Evolutionary conservation across 1,140 invertebrate genomes (phyloP).

Genomic region (Heliconius hermathena): DNA sequence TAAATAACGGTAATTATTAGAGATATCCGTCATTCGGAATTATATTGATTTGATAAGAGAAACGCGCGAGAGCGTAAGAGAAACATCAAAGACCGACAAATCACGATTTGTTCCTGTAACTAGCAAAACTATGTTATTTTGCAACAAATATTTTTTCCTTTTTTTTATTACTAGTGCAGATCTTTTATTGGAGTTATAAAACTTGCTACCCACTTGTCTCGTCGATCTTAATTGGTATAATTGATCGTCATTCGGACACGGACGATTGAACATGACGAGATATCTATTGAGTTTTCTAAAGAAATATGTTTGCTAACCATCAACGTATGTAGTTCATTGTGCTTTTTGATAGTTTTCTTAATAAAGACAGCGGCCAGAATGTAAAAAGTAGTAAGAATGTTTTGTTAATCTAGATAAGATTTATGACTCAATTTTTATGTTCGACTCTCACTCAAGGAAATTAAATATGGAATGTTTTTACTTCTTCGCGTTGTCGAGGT

Average conservation of each 20-base stretch:
- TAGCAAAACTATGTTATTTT: neutral
- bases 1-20: no score
- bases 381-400: neutral
- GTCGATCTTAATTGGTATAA: conserved; percentile 1
- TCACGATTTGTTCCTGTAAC: no score
- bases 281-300: conserved; percentile 13
- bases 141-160: neutral
- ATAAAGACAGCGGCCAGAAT: neutral
- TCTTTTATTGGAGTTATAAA: neutral
- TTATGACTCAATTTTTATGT: neutral
- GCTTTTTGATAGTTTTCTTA: neutral
- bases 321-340: neutral
- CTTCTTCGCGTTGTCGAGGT: no score
- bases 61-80: no score
- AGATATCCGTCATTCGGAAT: no score
- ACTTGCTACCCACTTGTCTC: neutral
- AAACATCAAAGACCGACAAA: no score
- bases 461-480: no score
- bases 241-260: neutral
- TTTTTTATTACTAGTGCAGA: neutral
- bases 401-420: neutral
- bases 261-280: neutral
- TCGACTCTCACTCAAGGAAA: no score
- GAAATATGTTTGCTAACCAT: neutral
- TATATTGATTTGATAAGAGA: no score